Percentiles rank a stretch among this genome's conserved stretches.
phyloP scores from a whole-genome alignment of 2,797 vertebrate species.

The Myripristis jacobus region DNA sequence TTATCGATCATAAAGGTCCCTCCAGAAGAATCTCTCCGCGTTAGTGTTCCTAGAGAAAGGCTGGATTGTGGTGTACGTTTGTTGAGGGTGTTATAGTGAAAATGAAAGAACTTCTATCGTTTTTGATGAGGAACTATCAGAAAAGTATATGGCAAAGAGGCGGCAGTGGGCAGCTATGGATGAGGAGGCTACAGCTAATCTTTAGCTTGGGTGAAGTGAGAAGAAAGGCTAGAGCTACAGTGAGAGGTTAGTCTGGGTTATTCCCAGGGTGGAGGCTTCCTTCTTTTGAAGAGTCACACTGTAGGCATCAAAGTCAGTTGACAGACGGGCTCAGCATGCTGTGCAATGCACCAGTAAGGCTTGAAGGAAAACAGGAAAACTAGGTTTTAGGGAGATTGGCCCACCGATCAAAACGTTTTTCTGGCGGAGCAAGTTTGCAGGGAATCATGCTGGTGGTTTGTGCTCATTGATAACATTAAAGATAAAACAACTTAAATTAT shows the following conservation, averaged over 20 bases:
- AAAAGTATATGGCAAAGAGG: not conserved
- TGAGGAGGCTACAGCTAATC: not conserved
- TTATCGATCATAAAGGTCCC: not conserved
- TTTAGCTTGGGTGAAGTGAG: not conserved
- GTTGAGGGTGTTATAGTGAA: not conserved
- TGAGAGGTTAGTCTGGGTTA: conserved; percentile 40
- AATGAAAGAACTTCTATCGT: not conserved
- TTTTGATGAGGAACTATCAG: not conserved
- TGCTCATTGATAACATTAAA: too few relatives aligned
- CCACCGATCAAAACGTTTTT: too few relatives aligned
- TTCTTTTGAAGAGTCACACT: conserved; percentile 53
- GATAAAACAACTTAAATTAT: too few relatives aligned
- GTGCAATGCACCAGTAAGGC: too few relatives aligned
- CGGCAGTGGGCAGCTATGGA: not conserved
- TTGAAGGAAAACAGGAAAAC: too few relatives aligned
- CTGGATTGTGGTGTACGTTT: not conserved
- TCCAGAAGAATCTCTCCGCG: too few relatives aligned
- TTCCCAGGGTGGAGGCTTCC: conserved; percentile 46
- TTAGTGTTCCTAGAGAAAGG: not conserved
- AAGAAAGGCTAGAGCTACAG: not conserved
- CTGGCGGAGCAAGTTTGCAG: too few relatives aligned
- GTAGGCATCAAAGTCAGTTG: conserved; percentile 38
- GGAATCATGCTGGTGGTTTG: too few relatives aligned
- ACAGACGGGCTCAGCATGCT: conserved; percentile 42
- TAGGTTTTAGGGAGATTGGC: too few relatives aligned